Conservation (phyloP, 2,888 invertebrate genomes). For the Tachystola acroxantha region DNA sequence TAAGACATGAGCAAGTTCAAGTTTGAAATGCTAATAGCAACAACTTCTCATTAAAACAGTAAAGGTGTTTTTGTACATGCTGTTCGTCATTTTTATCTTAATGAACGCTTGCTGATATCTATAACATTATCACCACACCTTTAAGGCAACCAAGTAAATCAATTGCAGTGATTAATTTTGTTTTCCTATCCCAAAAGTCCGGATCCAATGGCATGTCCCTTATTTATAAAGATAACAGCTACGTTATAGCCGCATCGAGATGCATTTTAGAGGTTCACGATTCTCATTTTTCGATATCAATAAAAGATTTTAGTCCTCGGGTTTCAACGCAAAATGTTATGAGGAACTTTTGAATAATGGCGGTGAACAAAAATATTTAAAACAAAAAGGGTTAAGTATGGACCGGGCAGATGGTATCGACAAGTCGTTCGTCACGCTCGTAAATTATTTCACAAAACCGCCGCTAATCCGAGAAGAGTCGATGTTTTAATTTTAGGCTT, state of each 20-base stretch:
- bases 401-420: slow-evolving; percentile 71
- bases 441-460: slow-evolving; percentile 75
- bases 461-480: slow-evolving; percentile 67
- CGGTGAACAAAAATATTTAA: slow-evolving; percentile 59
- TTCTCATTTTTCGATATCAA: slow-evolving; percentile 65
- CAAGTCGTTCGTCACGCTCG: slow-evolving; percentile 74
- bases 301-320: slow-evolving; percentile 59
- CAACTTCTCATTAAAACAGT: not conserved
- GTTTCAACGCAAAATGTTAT: slow-evolving; percentile 66
- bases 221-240: slow-evolving; percentile 52
- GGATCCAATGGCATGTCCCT: slow-evolving; percentile 29
- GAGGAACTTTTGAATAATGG: slow-evolving; percentile 72
- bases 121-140: slow-evolving; percentile 30
- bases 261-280: slow-evolving; percentile 50
- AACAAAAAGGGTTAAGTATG: slow-evolving; percentile 74
- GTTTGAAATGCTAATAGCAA: too few species aligned
- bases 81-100: slow-evolving; percentile 5
- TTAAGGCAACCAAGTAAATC: slow-evolving; percentile 37
- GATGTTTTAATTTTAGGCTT: slow-evolving; percentile 73
- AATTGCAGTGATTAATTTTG: slow-evolving; percentile 38
- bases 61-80: not conserved
- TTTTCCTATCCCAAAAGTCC: slow-evolving; percentile 31
- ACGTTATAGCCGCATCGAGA: slow-evolving; percentile 36
- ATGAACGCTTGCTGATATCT: slow-evolving; percentile 23
- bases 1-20: too few species aligned